Conservation (phyloP, 2,113 vertebrate species). For the Triplophysa dalaica region DNA sequence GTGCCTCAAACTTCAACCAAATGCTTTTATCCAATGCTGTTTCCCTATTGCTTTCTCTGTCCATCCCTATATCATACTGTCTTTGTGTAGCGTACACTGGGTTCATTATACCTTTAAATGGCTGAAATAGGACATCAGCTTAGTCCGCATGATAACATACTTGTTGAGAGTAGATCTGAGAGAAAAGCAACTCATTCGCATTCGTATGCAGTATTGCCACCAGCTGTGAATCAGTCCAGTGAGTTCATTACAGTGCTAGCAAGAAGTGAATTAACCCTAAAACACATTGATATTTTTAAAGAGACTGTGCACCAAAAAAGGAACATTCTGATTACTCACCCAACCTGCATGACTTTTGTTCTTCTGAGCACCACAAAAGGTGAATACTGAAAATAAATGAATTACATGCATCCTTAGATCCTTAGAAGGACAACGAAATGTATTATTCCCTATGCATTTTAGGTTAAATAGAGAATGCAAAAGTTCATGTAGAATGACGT, state of each 20-base stretch:
- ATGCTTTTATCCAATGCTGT: conserved; percentile 17
- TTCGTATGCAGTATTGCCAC: conserved; percentile 1
- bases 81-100: neutral
- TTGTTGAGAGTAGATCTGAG: conserved; percentile 22
- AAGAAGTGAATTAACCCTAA: neutral
- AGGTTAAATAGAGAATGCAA: too few relatives aligned
- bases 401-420: too few relatives aligned
- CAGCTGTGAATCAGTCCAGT: conserved; percentile 12
- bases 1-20: conserved; percentile 18
- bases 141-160: neutral
- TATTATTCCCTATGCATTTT: too few relatives aligned
- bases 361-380: too few relatives aligned
- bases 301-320: too few relatives aligned
- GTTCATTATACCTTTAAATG: neutral
- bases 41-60: conserved; percentile 20
- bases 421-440: too few relatives aligned
- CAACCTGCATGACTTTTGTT: too few relatives aligned
- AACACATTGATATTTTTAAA: too few relatives aligned
- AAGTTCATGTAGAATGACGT: too few relatives aligned
- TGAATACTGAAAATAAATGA: too few relatives aligned
- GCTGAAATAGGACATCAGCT: conserved; percentile 15
- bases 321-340: too few relatives aligned
- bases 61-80: neutral
- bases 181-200: conserved; percentile 20
- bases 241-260: neutral